Evolutionary conservation across 2,888 invertebrate genomes (phyloP).

Genomic region (Rutpela maculata): DNA sequence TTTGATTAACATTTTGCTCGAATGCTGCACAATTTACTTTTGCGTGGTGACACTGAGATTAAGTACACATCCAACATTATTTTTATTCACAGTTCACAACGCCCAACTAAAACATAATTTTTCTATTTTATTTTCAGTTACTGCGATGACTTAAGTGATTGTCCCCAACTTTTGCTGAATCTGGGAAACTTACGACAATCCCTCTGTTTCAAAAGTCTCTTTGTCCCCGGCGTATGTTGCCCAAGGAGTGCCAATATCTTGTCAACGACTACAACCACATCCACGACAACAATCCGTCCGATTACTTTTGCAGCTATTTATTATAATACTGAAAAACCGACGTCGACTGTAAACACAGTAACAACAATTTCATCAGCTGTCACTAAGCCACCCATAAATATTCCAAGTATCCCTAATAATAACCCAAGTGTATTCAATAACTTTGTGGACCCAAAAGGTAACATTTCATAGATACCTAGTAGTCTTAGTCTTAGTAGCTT

Average conservation of each 20-base stretch:
- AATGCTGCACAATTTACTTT: too few species aligned
- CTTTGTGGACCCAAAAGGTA: conserved; percentile 77
- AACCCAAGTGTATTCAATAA: conserved; percentile 59
- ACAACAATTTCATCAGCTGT: conserved; percentile 25
- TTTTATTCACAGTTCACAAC: too few species aligned
- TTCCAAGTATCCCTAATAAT: conserved; percentile 42
- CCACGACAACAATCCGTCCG: conserved; percentile 64
- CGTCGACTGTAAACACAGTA: conserved; percentile 37
- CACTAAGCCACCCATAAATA: conserved; percentile 48
- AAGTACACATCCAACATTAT: too few species aligned
- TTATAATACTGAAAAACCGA: conserved; percentile 59
- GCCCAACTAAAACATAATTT: too few species aligned
- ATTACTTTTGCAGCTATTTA: conserved; percentile 60
- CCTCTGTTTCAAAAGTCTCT: conserved; percentile 92
- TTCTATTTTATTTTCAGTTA: conserved; percentile 68
- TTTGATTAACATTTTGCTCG: too few species aligned
- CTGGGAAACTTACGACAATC: conserved; percentile 89
- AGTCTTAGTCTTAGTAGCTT: not conserved
- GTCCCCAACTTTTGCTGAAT: conserved; percentile 89
- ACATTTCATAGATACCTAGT: not conserved
- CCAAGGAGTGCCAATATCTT: conserved; percentile 76
- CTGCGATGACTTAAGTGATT: conserved; percentile 92
- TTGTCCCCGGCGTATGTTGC: conserved; percentile 95
- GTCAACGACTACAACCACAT: conserved; percentile 57
- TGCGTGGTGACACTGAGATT: too few species aligned